These are phyloP conservation scores for Drosophila orena DNA, from an alignment of 1,140 invertebrate genomes.

Conservation along the genomic window DNA sequence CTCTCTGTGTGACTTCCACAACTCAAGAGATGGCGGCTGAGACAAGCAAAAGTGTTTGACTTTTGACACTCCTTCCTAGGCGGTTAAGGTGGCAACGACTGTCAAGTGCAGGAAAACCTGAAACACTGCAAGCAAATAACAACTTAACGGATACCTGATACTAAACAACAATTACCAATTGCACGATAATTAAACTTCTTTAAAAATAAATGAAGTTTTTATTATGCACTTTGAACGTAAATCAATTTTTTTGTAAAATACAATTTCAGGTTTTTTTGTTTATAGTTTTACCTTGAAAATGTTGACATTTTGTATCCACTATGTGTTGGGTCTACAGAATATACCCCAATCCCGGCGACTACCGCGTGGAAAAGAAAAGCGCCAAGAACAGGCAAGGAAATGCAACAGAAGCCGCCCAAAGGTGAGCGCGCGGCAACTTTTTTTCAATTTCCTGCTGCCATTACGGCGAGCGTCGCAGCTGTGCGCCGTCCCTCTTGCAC, in stretches of 20 bases:
- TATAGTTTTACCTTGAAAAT: background rate
- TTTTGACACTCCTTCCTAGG: slow-evolving; percentile 50
- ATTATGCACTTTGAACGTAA: background rate
- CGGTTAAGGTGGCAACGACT: slow-evolving; percentile 23
- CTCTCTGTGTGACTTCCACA: slow-evolving; percentile 11
- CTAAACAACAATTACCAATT: background rate
- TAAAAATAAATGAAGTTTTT: slow-evolving; percentile 4
- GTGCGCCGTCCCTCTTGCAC: slow-evolving; percentile 1
- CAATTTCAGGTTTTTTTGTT: background rate
- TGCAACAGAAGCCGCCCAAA: slow-evolving; percentile 51
- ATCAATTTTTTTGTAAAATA: no score
- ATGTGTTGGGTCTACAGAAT: background rate
- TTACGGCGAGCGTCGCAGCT: slow-evolving; percentile 52
- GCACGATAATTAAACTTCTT: background rate
- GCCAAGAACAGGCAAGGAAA: slow-evolving; percentile 37
- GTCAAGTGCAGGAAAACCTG: slow-evolving; percentile 29
- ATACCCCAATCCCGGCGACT: background rate
- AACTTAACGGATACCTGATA: slow-evolving; percentile 7
- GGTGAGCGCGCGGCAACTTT: slow-evolving; percentile 45
- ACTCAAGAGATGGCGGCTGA: slow-evolving; percentile 15
- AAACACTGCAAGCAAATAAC: background rate
- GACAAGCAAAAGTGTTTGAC: slow-evolving; percentile 58
- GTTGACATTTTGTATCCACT: no score
- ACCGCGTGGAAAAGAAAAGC: slow-evolving; percentile 28
- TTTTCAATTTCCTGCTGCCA: slow-evolving; percentile 79